Base-by-base conservation (phyloP, 2,888 invertebrate genomes). In the Melanchra persicariae region DNA sequence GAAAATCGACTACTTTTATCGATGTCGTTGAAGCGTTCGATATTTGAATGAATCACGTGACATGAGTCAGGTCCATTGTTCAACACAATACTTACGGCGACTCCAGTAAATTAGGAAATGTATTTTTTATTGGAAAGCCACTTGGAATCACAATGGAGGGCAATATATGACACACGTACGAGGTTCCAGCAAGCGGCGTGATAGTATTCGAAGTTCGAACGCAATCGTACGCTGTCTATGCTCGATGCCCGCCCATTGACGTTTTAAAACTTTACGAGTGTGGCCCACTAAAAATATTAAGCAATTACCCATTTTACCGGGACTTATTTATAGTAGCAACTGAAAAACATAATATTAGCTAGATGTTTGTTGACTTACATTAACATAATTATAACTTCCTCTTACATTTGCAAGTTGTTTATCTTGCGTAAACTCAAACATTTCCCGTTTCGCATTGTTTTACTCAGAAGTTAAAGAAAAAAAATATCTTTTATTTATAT, bases 91-190 rank as follows among this genome's bases (percentile, higher is more conserved):
- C 92, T 88, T 89, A 89, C 87, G 88, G 86, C 87, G 87, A 83
- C 86, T 87, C 87, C 85, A 91, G 94, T 95, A 94, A 95, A 95
- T 95, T 95, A 94, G 95, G 95, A 94, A 95, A 95, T 93, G 95
- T 92, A 89, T 93, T 94, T 95, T 95, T 95, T 95, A 95, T 94
- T 94, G 92, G 91, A 91, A 92, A 92, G 90, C 90, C 92, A 91
- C 91, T 87, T 88, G 84, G 95, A 95, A 94, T 95, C 90, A 93
- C 92, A 95, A 95, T 93, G 91, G 93, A 87, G 82, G 86, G 88
- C 89, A 91, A 89, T 90, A 90, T 87, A 87, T 91, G 90, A 91
- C 89, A 92, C 93, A 93, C 92, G 93, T 92, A 91, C 89, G 61
- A 72, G 83, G 83, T 94, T 93, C 94, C 92, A 92, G 92, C 90